Percentiles rank a stretch among this genome's conserved stretches.
Evolutionary conservation across 1,140 invertebrate species (phyloP).

Genomic region (Drosophila lacteicornis): DNA sequence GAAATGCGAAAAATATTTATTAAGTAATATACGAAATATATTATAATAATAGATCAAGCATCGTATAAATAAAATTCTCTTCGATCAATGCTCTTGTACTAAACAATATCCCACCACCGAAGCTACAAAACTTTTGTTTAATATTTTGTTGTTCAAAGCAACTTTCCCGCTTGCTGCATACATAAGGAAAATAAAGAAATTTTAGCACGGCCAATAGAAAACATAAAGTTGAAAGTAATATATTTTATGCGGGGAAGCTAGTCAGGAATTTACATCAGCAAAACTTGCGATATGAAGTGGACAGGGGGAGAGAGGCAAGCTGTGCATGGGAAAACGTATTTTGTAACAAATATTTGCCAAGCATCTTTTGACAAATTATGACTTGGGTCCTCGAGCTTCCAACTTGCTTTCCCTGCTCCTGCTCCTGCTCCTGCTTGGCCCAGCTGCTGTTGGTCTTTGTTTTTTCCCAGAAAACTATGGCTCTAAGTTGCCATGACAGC

Average conservation of each 20-base stretch:
- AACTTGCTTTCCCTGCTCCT: constrained; percentile 5
- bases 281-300: constrained; percentile 47
- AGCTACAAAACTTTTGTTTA: constrained; percentile 14
- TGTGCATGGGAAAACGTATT: constrained; percentile 64
- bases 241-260: constrained; percentile 46
- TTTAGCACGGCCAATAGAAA: constrained; percentile 27
- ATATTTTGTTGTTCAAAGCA: constrained; percentile 21
- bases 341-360: constrained; percentile 69
- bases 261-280: constrained; percentile 61
- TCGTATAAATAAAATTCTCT: background rate
- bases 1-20: background rate
- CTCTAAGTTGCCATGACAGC: constrained; percentile 78
- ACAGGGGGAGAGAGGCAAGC: constrained; percentile 7
- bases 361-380: constrained; percentile 82
- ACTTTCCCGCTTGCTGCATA: constrained; percentile 26
- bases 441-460: constrained; percentile 27
- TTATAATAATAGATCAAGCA: background rate
- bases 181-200: constrained; percentile 8
- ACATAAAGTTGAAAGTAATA: constrained; percentile 53
- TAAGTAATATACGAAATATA: background rate
- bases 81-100: constrained; percentile 8
- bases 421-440: background rate
- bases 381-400: constrained; percentile 51
- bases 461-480: constrained; percentile 65
- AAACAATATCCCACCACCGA: background rate